Evolutionary conservation across 2,888 invertebrate species (phyloP), one percentile per base, ranked within the genome.

Genomic region (Stegana nigrithorax): DNA sequence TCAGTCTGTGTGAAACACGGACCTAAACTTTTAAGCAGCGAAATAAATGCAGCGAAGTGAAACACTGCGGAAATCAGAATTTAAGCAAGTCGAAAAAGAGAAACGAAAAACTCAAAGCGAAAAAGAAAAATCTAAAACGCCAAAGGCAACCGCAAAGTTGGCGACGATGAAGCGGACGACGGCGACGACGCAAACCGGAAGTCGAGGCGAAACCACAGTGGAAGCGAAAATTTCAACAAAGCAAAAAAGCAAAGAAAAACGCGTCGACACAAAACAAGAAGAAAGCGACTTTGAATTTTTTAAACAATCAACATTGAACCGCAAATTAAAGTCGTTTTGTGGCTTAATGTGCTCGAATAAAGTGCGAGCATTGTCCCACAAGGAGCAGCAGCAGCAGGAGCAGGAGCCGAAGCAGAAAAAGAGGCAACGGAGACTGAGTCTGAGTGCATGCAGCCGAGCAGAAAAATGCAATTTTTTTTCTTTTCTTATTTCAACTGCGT

Each of bases 261-360:
- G 14, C 23, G n/a, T 12, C 4, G 14, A 27, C 12, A 50, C 3
- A 44, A 32, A 32, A 32, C 5, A 2, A 39, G 17, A 55, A 55
- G 4, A 55, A 55, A 55, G 23, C 19, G 32, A 32, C 2, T 55
- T 36, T 36, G 53, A 55, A n/a, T 23, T 55, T 32, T 55, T 55
- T 23, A 55, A 55, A 55, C 32, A 32, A 55, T 55, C 53, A 55
- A 55, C 53, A 55, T 36, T 55, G 53, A 55, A 75, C 75, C 75
- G 68, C 75, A 77, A 73, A 76, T 77, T 77, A 77, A 77, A 77
- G 67, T 72, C 68, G 67, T 72, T 77, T 75, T 77, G 71, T 61
- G 70, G 75, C 66, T 75, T 70, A 73, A 71, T 69, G 65, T 63
- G 61, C 14, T 19, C 51, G 29, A 25, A 14, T 29, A 23, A 36